phyloP scores from a whole-genome alignment of 2,113 vertebrate genomes.

The Reinhardtius hippoglossoides region DNA sequence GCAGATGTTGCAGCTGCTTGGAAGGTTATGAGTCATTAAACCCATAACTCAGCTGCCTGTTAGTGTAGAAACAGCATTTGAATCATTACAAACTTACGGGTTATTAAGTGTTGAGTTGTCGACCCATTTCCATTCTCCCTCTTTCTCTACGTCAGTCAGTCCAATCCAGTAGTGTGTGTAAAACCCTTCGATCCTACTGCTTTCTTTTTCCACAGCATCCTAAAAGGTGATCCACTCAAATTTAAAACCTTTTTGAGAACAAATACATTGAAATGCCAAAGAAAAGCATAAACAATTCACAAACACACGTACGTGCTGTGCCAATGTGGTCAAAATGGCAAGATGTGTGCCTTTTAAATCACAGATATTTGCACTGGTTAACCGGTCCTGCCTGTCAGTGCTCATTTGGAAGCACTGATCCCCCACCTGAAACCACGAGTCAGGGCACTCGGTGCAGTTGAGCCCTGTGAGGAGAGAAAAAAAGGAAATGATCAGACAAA shows the following conservation, averaged over 20 bases:
- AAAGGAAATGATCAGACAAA: background rate
- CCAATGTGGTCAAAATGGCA: conserved; percentile 36
- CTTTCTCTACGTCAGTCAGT: conserved; percentile 26
- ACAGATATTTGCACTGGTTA: background rate
- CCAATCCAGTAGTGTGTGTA: conserved; percentile 39
- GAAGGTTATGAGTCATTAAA: background rate
- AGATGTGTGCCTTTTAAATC: conserved; percentile 16
- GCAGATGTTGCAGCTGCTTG: background rate
- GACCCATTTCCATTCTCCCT: conserved; percentile 42
- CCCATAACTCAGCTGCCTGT: background rate
- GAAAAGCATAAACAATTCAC: background rate
- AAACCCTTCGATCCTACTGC: conserved; percentile 1
- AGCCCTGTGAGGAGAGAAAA: background rate
- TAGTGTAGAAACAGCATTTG: background rate
- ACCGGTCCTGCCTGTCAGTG: background rate
- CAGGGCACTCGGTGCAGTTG: conserved; percentile 31
- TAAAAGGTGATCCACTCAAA: conserved; percentile 1
- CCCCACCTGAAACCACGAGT: conserved; percentile 5
- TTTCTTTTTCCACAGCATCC: conserved; percentile 23
- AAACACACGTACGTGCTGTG: conserved; percentile 29
- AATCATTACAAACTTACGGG: conserved; percentile 9
- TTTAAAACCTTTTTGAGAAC: background rate
- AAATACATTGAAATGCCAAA: background rate
- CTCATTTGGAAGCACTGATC: conserved; percentile 40
- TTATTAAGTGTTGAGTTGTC: conserved; percentile 7